Base-by-base conservation (phyloP, 2,888 invertebrate species). In the Phorcus lineatus region DNA sequence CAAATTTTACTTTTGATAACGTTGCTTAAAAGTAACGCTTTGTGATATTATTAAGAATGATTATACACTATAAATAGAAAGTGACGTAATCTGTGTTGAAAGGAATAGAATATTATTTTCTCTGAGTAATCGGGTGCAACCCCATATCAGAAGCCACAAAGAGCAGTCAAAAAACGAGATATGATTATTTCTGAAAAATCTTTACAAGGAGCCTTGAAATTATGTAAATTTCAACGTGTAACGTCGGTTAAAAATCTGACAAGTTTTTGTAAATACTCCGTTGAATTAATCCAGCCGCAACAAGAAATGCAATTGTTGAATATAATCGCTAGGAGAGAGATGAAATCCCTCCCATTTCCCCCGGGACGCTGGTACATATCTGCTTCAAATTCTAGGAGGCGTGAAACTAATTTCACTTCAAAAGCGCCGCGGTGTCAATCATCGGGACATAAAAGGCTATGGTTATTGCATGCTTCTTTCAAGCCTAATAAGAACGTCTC, bases 331-430 rank as follows among this genome's bases (percentile, higher is more conserved):
- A 17, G 17, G 28, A 62, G 62, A 28, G 28, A 62, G 28, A 62
- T 28, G 62, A 62, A 24, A 62, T 28, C 24, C 62, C 62, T 62
- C 62, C 62, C 62, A 62, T 62, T 62, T 62, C 62, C 28, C 62
- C 22, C 16, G 62, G 24, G 62, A 62, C 62, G n/a, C 28, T 62
- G 24, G 62, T 62, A 62, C 62, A 62, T 62, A 62, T 62, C 62
- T 62, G 62, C 24, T 28, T 62, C 28, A 62, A 62, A 62, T 62
- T 62, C 62, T 62, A 13, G 62, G 28, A 62, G 62, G 62, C 62
- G 62, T 62, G 62, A 62, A 62, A 62, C 62, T 62, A 62, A 62
- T 62, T 62, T 62, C 62, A 62, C 62, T 62, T 62, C 62, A 62
- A 62, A 62, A 28, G 62, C 24, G 62, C 62, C 62, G 62, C 62